A percentile compares a stretch with the other conserved stretches of the same genome.
These are phyloP conservation scores for Galerucella pusilla DNA, from an alignment of 2,888 invertebrate species.

Conservation along the genomic window DNA sequence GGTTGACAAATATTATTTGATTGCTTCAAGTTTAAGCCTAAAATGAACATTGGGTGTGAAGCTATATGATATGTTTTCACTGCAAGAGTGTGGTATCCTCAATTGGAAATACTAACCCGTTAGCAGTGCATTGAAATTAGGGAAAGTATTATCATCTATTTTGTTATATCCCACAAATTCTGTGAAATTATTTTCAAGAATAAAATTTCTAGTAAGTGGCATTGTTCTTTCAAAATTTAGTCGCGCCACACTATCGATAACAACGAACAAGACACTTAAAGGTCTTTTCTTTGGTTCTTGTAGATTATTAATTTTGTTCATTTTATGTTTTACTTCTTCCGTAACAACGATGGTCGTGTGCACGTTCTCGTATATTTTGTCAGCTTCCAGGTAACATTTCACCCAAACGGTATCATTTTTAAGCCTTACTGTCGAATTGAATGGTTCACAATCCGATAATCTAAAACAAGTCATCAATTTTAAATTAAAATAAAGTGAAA, in stretches of 20 bases:
- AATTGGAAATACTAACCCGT: constrained; percentile 71
- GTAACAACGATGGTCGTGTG: constrained; percentile 64
- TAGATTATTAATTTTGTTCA: constrained; percentile 61
- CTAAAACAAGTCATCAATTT: constrained; percentile 30
- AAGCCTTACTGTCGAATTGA: constrained; percentile 38
- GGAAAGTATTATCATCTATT: constrained; percentile 90
- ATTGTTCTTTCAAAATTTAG: constrained; percentile 81
- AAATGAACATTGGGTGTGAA: neutral
- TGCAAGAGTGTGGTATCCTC: neutral
- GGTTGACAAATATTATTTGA: constrained; percentile 65
- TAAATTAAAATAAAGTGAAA: neutral
- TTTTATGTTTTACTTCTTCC: constrained; percentile 62
- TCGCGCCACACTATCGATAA: constrained; percentile 87
- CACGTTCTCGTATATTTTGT: constrained; percentile 67
- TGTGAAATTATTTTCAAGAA: constrained; percentile 68
- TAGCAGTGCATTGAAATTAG: constrained; percentile 86
- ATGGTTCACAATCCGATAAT: constrained; percentile 29
- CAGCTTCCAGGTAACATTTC: constrained; percentile 39
- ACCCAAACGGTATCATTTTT: constrained; percentile 45
- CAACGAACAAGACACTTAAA: constrained; percentile 80
- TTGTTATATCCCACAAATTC: constrained; percentile 67
- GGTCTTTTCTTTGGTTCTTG: constrained; percentile 54
- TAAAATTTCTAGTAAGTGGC: constrained; percentile 75
- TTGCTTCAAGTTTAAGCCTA: constrained; percentile 11
- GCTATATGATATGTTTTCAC: too few relatives aligned